phyloP scores from a whole-genome alignment of 2,797 vertebrate species.

The Scarus forsteni region DNA sequence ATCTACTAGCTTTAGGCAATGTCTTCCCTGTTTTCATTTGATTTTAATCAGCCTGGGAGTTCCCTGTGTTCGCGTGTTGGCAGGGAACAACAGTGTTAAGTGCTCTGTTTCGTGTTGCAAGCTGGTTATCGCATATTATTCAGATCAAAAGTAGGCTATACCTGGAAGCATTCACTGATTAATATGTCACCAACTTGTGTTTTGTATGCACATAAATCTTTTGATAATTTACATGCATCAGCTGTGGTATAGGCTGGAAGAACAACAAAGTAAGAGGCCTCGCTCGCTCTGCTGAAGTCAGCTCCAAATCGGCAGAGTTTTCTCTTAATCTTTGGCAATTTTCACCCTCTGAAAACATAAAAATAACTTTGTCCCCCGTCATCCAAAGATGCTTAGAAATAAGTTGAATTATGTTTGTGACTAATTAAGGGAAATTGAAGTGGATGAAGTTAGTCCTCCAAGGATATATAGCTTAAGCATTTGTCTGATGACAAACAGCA shows the following conservation, averaged over 20 bases:
- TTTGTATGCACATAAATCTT: conserved; percentile 71
- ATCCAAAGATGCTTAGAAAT: conserved; percentile 69
- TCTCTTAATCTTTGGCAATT: conserved; percentile 58
- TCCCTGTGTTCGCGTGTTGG: conserved; percentile 61
- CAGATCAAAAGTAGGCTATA: conserved; percentile 80
- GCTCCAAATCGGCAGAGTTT: conserved; percentile 62
- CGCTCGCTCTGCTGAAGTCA: conserved; percentile 63
- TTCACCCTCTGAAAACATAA: conserved; percentile 62
- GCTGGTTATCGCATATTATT: conserved; percentile 76
- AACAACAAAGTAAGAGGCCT: conserved; percentile 54
- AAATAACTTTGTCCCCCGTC: conserved; percentile 44
- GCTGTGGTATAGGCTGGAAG: conserved; percentile 62
- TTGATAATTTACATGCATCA: conserved; percentile 66
- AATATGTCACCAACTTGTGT: conserved; percentile 76
- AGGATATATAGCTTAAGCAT: conserved; percentile 70
- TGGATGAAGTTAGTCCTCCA: conserved; percentile 76
- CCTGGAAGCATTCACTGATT: conserved; percentile 79
- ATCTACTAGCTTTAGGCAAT: conserved; percentile 63
- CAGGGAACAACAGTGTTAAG: conserved; percentile 81
- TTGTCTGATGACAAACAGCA: conserved; percentile 74
- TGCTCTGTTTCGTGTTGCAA: conserved; percentile 75
- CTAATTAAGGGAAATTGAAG: conserved; percentile 81
- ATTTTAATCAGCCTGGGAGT: conserved; percentile 72
- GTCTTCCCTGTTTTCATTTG: conserved; percentile 66
- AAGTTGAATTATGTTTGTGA: conserved; percentile 71